Evolutionary conservation across 2,797 vertebrate genomes (phyloP).

Genomic region (Micrastur ruficollis): DNA sequence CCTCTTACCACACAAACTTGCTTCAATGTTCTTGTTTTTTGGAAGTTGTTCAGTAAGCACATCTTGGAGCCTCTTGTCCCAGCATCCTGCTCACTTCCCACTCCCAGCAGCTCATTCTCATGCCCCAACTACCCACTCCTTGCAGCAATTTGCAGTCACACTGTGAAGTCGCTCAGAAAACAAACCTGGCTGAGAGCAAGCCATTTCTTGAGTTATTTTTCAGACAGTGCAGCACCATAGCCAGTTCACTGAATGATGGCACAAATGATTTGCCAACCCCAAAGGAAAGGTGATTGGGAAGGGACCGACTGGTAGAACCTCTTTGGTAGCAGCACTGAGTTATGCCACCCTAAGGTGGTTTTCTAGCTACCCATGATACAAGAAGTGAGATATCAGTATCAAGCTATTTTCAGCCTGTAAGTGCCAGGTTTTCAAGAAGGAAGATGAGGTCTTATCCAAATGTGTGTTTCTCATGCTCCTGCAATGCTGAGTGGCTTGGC

Average conservation of each 20-base stretch:
- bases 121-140: background rate
- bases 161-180: background rate
- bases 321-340: background rate
- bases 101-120: background rate
- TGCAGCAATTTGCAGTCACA: background rate
- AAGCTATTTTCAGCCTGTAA: background rate
- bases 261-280: background rate
- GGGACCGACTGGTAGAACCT: background rate
- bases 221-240: background rate
- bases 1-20: background rate
- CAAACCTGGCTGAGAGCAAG: background rate
- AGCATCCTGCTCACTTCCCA: background rate
- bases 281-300: background rate
- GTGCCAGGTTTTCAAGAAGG: background rate
- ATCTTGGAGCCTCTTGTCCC: background rate
- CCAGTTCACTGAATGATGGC: background rate
- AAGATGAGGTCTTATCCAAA: background rate
- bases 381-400: background rate
- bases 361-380: background rate
- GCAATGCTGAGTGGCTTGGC: fast-evolving
- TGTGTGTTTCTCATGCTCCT: background rate
- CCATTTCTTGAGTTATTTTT: background rate
- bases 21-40: background rate
- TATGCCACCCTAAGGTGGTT: background rate
- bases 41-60: background rate